Evolutionary conservation across 2,797 vertebrate species (phyloP).

Genomic region (Lithobates pipiens): DNA sequence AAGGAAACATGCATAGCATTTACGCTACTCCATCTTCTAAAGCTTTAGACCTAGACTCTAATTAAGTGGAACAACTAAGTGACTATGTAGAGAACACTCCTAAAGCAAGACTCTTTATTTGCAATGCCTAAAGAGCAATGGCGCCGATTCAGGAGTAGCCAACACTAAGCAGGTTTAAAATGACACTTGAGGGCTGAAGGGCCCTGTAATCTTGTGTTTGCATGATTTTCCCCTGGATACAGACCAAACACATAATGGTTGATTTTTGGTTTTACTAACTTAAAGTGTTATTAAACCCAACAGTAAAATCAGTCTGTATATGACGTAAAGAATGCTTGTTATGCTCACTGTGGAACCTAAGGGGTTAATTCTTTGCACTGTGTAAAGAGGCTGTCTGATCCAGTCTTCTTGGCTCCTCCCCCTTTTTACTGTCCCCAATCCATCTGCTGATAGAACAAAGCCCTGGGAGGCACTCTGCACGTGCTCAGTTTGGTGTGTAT

Average conservation of each 20-base stretch:
- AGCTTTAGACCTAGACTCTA: conserved; percentile 28
- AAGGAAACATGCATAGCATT: conserved; percentile 49
- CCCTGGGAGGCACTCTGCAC: too few species aligned
- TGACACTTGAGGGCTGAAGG: neutral
- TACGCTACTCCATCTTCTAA: conserved; percentile 48
- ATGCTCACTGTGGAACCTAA: too few species aligned
- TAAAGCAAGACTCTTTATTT: neutral
- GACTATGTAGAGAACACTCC: conserved; percentile 6
- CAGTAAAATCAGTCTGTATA: too few species aligned
- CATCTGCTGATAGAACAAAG: too few species aligned
- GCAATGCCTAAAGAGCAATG: neutral
- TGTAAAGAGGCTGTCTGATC: too few species aligned
- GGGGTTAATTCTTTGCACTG: too few species aligned
- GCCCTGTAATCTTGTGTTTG: neutral
- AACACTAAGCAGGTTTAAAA: neutral
- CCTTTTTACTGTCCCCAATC: too few species aligned
- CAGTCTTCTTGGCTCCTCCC: too few species aligned
- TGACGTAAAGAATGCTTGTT: too few species aligned
- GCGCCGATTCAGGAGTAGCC: neutral
- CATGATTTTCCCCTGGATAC: neutral
- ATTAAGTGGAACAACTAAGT: conserved; percentile 37
- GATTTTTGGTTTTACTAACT: neutral
- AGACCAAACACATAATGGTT: neutral
- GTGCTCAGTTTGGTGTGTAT: too few species aligned
- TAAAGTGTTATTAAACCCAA: too few species aligned